Conservation (phyloP, 2,797 vertebrate genomes). For the Podargus strigoides region DNA sequence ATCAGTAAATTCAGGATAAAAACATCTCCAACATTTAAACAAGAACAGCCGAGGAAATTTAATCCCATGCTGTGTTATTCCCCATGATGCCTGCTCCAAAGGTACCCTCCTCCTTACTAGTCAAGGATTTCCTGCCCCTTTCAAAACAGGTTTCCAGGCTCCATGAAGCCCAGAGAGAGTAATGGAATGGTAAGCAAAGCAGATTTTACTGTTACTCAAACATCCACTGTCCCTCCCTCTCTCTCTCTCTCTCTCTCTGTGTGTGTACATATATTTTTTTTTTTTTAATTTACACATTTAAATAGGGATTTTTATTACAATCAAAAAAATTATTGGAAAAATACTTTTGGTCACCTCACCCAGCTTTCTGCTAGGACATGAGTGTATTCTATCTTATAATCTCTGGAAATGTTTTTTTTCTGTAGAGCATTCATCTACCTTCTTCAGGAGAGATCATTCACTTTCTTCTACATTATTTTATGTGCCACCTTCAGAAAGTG, state of each 20-base stretch:
- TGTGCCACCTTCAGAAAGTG: fast-evolving
- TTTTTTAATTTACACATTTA: not conserved
- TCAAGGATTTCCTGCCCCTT: not conserved
- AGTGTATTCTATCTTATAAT: not conserved
- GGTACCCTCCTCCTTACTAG: not conserved
- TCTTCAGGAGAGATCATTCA: not conserved
- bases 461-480: not conserved
- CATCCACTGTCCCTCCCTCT: not conserved
- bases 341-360: not conserved
- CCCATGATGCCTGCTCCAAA: not conserved
- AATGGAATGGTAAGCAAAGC: not conserved
- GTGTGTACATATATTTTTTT: no score
- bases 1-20: not conserved
- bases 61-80: not conserved
- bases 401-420: not conserved
- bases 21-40: not conserved
- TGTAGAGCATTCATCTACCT: not conserved
- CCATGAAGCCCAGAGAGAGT: not conserved
- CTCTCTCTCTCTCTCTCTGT: no score
- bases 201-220: not conserved
- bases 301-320: not conserved
- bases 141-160: not conserved
- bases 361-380: not conserved
- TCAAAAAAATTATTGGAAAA: not conserved
- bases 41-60: not conserved